phyloP scores from a whole-genome alignment of 2,113 vertebrate species.

The Drymodes brunneopygia region DNA sequence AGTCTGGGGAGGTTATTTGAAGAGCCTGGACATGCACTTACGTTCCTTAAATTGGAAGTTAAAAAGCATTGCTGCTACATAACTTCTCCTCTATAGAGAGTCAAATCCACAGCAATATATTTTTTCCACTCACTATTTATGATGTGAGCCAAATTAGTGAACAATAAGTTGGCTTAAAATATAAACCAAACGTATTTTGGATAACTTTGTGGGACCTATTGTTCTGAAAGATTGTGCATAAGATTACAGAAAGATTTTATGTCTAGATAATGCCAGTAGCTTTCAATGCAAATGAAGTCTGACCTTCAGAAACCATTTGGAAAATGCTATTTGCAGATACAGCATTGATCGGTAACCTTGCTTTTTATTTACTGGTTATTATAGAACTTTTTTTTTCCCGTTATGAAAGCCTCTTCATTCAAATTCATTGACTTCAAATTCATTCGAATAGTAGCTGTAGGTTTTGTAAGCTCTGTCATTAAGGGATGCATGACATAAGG shows the following conservation, averaged over 20 bases:
- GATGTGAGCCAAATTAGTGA: neutral
- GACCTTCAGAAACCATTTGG: slow-evolving; percentile 22
- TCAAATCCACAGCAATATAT: neutral
- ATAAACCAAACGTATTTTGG: neutral
- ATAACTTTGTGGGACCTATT: neutral
- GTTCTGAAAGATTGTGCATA: neutral
- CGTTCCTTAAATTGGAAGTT: neutral
- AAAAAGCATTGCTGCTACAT: neutral
- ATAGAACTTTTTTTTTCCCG: neutral
- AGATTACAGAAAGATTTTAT: neutral
- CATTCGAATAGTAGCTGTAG: neutral
- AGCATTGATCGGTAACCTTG: neutral
- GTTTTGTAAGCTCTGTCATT: neutral
- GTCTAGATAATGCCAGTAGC: neutral
- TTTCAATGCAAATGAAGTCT: neutral
- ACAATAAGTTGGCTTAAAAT: neutral
- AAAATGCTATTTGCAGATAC: neutral
- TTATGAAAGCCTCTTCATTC: neutral
- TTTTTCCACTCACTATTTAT: neutral
- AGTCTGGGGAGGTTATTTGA: neutral
- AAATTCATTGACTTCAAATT: neutral
- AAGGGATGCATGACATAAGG: neutral
- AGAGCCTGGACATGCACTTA: neutral
- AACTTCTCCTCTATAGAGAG: neutral
- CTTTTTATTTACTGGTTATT: neutral